These are phyloP conservation scores for Charanyca ferruginea DNA, from an alignment of 2,888 invertebrate species.

Conservation along the genomic window DNA sequence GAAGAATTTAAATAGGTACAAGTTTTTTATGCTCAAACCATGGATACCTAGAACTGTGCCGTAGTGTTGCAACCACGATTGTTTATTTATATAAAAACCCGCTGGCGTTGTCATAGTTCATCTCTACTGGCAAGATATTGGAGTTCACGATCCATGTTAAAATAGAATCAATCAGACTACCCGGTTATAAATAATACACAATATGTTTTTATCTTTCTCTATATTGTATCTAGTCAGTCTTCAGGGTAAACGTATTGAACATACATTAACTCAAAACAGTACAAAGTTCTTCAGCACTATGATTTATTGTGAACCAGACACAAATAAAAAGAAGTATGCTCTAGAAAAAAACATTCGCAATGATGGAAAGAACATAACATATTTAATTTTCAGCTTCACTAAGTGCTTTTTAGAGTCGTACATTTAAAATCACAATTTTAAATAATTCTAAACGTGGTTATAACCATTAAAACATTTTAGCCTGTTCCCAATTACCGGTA, in stretches of 20 bases:
- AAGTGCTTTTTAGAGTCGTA: too few species aligned
- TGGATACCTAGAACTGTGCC: background rate
- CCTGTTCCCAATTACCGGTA: too few species aligned
- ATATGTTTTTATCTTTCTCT: constrained; percentile 41
- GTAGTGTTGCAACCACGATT: constrained; percentile 41
- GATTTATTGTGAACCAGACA: too few species aligned
- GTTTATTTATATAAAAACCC: constrained; percentile 44
- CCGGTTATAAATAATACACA: constrained; percentile 50
- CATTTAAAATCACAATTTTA: too few species aligned
- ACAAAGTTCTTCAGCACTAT: background rate
- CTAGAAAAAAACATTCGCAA: too few species aligned
- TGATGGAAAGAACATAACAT: too few species aligned
- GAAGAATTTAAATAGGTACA: constrained; percentile 8
- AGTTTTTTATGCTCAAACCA: constrained; percentile 3
- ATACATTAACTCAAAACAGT: background rate
- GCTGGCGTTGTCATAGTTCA: constrained; percentile 43
- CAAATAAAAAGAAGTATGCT: too few species aligned
- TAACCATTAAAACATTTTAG: too few species aligned
- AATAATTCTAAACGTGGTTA: too few species aligned
- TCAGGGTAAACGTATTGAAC: constrained; percentile 1
- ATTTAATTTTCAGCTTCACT: too few species aligned
- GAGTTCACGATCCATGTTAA: constrained; percentile 43
- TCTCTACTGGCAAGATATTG: constrained; percentile 49
- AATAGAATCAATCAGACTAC: constrained; percentile 53
- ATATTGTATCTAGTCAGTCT: background rate